These are phyloP conservation scores for Polyploca ridens DNA, from an alignment of 2,888 invertebrate genomes.

Conservation along the genomic window DNA sequence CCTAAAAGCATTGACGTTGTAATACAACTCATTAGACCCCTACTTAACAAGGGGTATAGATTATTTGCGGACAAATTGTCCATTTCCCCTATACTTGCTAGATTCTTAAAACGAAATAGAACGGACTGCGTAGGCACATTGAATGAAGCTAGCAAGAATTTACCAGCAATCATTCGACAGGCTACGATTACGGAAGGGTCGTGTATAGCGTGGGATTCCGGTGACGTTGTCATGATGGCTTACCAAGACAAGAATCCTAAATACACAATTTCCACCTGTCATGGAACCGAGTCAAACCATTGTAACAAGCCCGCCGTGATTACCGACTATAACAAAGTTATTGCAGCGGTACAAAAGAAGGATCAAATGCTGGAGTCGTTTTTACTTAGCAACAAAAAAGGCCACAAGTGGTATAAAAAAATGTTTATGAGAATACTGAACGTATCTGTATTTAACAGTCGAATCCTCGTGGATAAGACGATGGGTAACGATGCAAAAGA, in stretches of 20 bases:
- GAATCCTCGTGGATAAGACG: neutral
- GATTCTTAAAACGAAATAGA: slow-evolving; percentile 21
- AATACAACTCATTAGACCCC: neutral
- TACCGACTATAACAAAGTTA: slow-evolving; percentile 12
- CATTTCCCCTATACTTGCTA: slow-evolving; percentile 20
- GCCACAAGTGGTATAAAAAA: neutral
- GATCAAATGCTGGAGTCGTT: slow-evolving; percentile 22
- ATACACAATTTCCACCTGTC: slow-evolving; percentile 28
- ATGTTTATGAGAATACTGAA: neutral
- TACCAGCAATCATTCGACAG: slow-evolving; percentile 19
- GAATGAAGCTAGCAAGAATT: slow-evolving; percentile 10
- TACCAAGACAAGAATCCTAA: slow-evolving; percentile 19
- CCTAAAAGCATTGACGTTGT: slow-evolving; percentile 17
- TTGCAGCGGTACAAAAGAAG: slow-evolving; percentile 13
- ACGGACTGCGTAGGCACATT: slow-evolving; percentile 29
- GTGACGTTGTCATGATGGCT: slow-evolving; percentile 22
- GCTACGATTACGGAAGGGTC: slow-evolving; percentile 19
- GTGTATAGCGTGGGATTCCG: slow-evolving; percentile 25
- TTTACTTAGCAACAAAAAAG: slow-evolving; percentile 6
- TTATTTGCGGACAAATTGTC: slow-evolving; percentile 21
- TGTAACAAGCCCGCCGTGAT: neutral
- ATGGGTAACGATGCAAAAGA: neutral
- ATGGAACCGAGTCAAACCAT: slow-evolving; percentile 15
- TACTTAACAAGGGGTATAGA: slow-evolving; percentile 18
- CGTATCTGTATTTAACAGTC: neutral